Evolutionary conservation across 1,140 invertebrate species (phyloP).

Genomic region (Hylyphantes graminicola): DNA sequence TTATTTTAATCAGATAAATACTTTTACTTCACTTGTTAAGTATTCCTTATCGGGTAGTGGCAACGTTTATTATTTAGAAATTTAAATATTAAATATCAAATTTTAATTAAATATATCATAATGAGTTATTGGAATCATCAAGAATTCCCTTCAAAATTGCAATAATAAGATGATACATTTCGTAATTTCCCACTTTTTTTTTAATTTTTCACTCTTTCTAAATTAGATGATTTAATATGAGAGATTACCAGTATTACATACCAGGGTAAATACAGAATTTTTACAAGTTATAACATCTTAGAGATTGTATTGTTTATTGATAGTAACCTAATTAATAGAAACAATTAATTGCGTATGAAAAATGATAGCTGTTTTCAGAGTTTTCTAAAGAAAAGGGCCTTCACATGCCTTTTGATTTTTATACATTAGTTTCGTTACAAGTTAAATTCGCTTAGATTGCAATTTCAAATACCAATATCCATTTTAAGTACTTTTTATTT

Average conservation of each 20-base stretch:
- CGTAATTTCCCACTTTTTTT: neutral
- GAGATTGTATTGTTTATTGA: neutral
- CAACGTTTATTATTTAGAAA: no score
- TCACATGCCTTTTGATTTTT: neutral
- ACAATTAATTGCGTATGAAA: neutral
- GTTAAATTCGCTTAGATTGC: neutral
- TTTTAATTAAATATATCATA: no score
- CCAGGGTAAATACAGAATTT: slow-evolving; percentile 16
- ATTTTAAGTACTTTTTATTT: no score
- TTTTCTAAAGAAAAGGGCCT: no score
- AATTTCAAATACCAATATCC: neutral
- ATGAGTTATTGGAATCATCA: no score
- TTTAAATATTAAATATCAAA: no score
- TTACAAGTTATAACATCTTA: neutral
- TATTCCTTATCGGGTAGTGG: no score
- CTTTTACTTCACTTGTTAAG: no score
- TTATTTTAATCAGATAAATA: no score
- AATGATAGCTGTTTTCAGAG: neutral
- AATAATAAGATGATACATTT: no score
- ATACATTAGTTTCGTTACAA: neutral
- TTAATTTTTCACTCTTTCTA: neutral
- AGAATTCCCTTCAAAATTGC: no score
- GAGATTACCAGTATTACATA: slow-evolving; percentile 19
- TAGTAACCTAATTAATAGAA: no score
- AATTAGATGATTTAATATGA: slow-evolving; percentile 4